phyloP scores from a whole-genome alignment of 2,113 vertebrate species.

The Cheilinus undulatus region DNA sequence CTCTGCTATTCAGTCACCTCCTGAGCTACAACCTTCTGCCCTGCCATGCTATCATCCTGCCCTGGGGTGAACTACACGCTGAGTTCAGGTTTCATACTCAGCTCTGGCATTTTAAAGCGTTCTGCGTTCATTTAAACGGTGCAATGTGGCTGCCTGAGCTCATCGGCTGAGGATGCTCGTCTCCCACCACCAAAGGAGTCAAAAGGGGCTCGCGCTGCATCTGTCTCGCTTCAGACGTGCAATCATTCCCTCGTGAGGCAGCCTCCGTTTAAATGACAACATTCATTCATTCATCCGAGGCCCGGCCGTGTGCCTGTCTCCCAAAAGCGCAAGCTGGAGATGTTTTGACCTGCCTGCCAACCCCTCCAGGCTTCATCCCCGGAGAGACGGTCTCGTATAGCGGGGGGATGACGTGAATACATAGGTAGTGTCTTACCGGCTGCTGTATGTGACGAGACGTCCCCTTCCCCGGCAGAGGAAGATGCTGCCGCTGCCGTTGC shows the following conservation, averaged over 20 bases:
- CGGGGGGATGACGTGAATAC: constrained; percentile 16
- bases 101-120: constrained; percentile 38
- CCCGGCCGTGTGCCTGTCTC: constrained; percentile 42
- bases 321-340: constrained; percentile 23
- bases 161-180: constrained; percentile 47
- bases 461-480: constrained; percentile 77
- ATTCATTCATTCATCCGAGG: constrained; percentile 50
- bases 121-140: constrained; percentile 40
- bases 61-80: constrained; percentile 43
- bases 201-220: constrained; percentile 20
- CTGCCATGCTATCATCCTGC: constrained; percentile 27
- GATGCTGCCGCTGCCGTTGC: constrained; percentile 75
- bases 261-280: constrained; percentile 50
- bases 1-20: constrained; percentile 31
- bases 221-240: constrained; percentile 39
- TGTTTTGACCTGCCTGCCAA: constrained; percentile 53
- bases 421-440: constrained; percentile 74
- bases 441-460: constrained; percentile 81
- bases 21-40: constrained; percentile 12
- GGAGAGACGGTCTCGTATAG: constrained; percentile 2
- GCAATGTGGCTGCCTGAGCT: constrained; percentile 38
- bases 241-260: constrained; percentile 4
- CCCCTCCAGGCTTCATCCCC: constrained; percentile 35
- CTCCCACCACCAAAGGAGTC: constrained; percentile 19
- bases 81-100: constrained; percentile 45